Evolutionary conservation across 2,888 invertebrate genomes (phyloP), one percentile per base, ranked within the genome.

Genomic region (Hartigia nigra): DNA sequence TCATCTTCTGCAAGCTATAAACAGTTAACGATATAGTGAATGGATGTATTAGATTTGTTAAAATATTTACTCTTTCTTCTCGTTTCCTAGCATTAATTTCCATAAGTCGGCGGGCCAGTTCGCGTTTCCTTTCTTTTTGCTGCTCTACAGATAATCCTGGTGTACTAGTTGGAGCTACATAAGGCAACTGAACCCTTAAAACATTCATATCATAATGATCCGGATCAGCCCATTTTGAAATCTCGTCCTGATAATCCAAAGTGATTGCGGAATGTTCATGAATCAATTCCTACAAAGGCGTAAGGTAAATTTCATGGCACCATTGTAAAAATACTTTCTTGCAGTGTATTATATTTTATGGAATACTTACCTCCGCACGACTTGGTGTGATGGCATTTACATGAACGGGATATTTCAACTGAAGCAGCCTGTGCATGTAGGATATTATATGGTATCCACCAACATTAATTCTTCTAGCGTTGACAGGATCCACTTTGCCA

Each of bases 321-420:
- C 37, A 3, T 74, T 31, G 35, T 74, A 70, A 74, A 69, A 76
- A n/a, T 31, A 69, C 37, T n/a, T 74, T 32, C 31, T 72, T 69
- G 69, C 77, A 74, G 31, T 31, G 23, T 75, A n/a, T 12, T 69
- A n/a, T 37, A 77, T 11, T 39, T 32, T 35, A 34, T 39, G n/a
- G 12, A 23, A 74, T 14, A 78, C 83, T 81, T 86, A 94, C 94
- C 92, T 98, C 98, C 70, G 96, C 95, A 81, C 98, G 93, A 79
- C 96, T 97, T 84, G 96, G 94, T 0, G 97, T 97, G 81, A 98
- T 96, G 0, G 97, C 95, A 89, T 96, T 96, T 0, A 97, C 94
- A 92, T 98, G 98, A 0, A 96, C 96, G 0, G 98, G 98, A 92
- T 98, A 98, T 90, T 98, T 98, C 70, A 98, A 93, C 92, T 98